Evolutionary conservation across 2,888 invertebrate species (phyloP), one percentile per base, ranked within the genome.

Genomic region (Pachliopta kotzebuea): DNA sequence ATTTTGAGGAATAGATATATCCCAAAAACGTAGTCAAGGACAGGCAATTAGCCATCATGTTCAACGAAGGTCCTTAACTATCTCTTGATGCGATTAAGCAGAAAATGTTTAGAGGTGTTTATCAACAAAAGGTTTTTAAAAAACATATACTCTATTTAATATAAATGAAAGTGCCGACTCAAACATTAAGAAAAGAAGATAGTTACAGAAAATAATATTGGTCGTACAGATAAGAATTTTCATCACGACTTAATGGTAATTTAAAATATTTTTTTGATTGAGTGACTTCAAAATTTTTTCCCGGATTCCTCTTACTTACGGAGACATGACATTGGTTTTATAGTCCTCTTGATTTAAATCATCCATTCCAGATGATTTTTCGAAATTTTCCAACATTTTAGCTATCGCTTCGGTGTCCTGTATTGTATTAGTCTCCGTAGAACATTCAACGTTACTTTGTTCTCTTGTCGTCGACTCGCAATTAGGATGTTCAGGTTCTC

Each of bases 351-450:
- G 23, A 52, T 20, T 52, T 52, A 52, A 52, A 4, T 52, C 50
- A 21, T 52, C 50, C 20, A 52, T 23, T 14, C 45, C 24, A 1
- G 58, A 49, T 4, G n/a, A 9, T 9, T 49, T 20, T 26, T 58
- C 58, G 14, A 58, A 49, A 2, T 58, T 4, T 17, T 58, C 58
- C 26, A n/a, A 54, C 26, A 54, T 23, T 54, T 54, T 54, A 52
- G 23, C 21, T 8, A 52, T 52, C 20, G 8, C 50, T 9, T 52
- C 21, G 21, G 50, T 21, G 14, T 52, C 50, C 4, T 52, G 20
- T 14, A 14, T 52, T 2, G 50, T 21, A 11, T 52, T 23, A 21
- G 21, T 14, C 21, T 52, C 21, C 2, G 50, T 52, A 20, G 21
- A 21, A 21, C 50, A 52, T 52, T 52, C 50, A 20, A n/a, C 9